Conservation (phyloP, 1,140 invertebrate species). For the Leptinotarsa lineolata region DNA sequence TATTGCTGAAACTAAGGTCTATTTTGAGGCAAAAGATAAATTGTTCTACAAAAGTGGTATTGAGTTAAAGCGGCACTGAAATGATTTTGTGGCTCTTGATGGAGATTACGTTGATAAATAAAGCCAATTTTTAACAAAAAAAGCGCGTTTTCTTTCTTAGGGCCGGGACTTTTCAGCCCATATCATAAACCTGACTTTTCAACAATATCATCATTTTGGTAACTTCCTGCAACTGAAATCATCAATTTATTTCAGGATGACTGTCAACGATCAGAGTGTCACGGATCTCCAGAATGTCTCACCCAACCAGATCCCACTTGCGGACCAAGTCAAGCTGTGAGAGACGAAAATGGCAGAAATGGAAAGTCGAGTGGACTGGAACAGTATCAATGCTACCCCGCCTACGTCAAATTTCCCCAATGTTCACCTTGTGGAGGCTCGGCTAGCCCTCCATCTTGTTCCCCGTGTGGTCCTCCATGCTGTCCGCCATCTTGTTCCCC, state of each 20-base stretch:
- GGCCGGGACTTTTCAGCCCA: no score
- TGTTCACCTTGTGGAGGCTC: slow-evolving; percentile 37
- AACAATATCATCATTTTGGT: no score
- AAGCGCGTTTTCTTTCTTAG: no score
- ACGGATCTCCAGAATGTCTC: slow-evolving; percentile 69
- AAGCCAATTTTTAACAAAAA: no score
- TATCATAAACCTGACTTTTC: no score
- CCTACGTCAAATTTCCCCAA: slow-evolving; percentile 46
- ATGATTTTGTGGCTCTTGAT: no score
- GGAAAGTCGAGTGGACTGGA: slow-evolving; percentile 40
- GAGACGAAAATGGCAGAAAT: slow-evolving; percentile 32
- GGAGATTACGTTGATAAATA: no score
- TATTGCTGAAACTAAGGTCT: no score
- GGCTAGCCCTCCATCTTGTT: slow-evolving; percentile 17
- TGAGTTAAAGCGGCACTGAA: no score
- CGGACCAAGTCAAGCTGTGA: slow-evolving; percentile 55
- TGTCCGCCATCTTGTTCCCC: slow-evolving; percentile 32
- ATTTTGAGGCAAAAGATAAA: no score
- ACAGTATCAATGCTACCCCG: slow-evolving; percentile 50
- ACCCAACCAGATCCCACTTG: slow-evolving; percentile 70
- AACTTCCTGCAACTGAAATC: background rate
- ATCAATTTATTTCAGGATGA: slow-evolving; percentile 65
- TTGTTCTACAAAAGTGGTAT: no score
- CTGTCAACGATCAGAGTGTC: slow-evolving; percentile 70
- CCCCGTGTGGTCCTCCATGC: slow-evolving; percentile 31